Percentiles rank a stretch among this genome's conserved stretches.
These are phyloP conservation scores for Vultur gryphus DNA, from an alignment of 2,797 vertebrate genomes.

Conservation along the genomic window DNA sequence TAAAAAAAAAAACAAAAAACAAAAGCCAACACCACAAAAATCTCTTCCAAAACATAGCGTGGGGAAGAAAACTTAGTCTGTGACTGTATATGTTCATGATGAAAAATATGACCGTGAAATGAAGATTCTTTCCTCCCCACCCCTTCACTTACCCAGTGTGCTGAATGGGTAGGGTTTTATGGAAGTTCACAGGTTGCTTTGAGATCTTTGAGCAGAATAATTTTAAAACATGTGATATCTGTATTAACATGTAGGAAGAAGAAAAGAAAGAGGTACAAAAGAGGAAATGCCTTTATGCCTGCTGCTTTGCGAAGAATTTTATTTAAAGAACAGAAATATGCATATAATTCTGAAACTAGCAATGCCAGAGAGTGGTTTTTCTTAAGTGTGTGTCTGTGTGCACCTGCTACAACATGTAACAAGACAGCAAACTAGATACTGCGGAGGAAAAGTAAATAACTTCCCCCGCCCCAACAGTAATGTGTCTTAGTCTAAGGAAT, in stretches of 20 bases:
- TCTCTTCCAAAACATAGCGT: neutral
- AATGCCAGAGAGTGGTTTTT: neutral
- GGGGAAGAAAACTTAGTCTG: neutral
- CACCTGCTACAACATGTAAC: neutral
- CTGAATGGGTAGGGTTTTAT: neutral
- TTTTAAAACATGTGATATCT: neutral
- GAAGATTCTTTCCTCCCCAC: neutral
- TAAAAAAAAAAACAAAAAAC: neutral
- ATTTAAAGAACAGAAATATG: neutral
- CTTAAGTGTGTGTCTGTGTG: neutral
- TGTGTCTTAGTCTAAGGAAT: neutral
- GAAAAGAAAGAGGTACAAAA: neutral
- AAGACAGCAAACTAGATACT: neutral
- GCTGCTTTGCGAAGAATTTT: neutral
- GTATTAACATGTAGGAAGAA: neutral
- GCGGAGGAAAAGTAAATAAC: neutral
- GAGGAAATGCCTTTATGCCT: neutral
- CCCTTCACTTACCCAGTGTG: neutral
- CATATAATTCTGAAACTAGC: neutral
- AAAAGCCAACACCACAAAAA: neutral
- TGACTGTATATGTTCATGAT: neutral
- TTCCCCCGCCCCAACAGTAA: neutral
- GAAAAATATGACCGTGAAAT: neutral
- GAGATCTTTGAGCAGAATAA: neutral
- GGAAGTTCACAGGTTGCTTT: conserved; percentile 7